Evolutionary conservation across 2,797 vertebrate species (phyloP).

Genomic region (Sorex maritimensis): DNA sequence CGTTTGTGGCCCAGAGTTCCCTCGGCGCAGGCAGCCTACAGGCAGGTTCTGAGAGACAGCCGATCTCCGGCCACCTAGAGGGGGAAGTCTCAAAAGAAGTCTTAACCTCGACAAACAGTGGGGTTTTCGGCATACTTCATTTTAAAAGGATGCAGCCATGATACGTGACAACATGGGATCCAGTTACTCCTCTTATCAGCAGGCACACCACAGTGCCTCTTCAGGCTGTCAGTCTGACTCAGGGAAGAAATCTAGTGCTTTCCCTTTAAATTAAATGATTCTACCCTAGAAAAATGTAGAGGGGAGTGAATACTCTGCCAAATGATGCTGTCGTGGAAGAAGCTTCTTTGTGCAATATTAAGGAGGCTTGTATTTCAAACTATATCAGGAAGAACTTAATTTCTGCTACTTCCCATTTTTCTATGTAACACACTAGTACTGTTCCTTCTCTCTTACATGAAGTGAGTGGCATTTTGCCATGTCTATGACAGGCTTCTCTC

Average conservation of each 20-base stretch:
- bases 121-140: background rate
- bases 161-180: background rate
- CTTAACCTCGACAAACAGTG: background rate
- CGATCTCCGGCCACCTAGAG: background rate
- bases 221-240: background rate
- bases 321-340: background rate
- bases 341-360: background rate
- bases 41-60: background rate
- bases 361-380: background rate
- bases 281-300: background rate
- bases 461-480: accelerated
- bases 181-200: background rate
- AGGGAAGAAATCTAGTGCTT: background rate
- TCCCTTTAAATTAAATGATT: background rate
- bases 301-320: background rate
- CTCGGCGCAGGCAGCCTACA: background rate
- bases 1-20: background rate
- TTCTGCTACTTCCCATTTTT: background rate
- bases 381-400: background rate
- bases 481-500: background rate
- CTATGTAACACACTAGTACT: too few species aligned
- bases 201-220: background rate
- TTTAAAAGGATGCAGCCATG: background rate
- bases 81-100: background rate
- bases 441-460: background rate